Evolutionary conservation across 2,888 invertebrate genomes (phyloP).

Genomic region (Drosophila anceps): DNA sequence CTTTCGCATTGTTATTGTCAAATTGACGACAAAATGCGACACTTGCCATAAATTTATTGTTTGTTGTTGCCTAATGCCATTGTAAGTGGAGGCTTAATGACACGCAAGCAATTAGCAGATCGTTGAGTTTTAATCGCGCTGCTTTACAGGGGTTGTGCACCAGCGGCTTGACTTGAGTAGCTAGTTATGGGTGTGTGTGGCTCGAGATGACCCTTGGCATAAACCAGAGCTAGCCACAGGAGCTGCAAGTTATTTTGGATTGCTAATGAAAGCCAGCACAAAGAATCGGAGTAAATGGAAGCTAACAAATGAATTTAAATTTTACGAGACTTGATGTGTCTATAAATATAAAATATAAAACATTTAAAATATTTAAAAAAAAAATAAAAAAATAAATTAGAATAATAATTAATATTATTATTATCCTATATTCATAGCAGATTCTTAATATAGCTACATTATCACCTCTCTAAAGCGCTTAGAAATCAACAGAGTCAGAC

Average conservation of each 20-base stretch:
- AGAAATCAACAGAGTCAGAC: too few species aligned
- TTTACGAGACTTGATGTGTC: too few species aligned
- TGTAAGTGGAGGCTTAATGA: conserved; percentile 83
- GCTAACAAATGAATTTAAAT: too few species aligned
- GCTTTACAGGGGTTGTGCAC: neutral
- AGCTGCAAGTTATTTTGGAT: conserved; percentile 10
- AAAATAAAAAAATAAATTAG: too few species aligned
- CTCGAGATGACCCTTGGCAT: conserved; percentile 2
- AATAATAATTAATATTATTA: too few species aligned
- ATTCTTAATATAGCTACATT: too few species aligned
- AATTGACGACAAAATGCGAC: conserved; percentile 82
- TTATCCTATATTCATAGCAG: too few species aligned
- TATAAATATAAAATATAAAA: too few species aligned
- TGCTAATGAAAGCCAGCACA: neutral
- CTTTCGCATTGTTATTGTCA: conserved; percentile 58
- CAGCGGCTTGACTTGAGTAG: conserved; percentile 10
- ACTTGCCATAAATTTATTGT: conserved; percentile 82
- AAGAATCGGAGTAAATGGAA: neutral
- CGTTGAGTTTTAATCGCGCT: conserved; percentile 68
- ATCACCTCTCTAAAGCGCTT: too few species aligned
- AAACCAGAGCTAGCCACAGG: neutral
- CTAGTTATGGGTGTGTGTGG: conserved; percentile 3
- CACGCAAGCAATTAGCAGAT: conserved; percentile 83
- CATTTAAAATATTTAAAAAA: too few species aligned
- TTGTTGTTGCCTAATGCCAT: conserved; percentile 74